Evolutionary conservation across 2,888 invertebrate genomes (phyloP), one percentile per base, ranked within the genome.

Genomic region (Exocentrus adspersus): DNA sequence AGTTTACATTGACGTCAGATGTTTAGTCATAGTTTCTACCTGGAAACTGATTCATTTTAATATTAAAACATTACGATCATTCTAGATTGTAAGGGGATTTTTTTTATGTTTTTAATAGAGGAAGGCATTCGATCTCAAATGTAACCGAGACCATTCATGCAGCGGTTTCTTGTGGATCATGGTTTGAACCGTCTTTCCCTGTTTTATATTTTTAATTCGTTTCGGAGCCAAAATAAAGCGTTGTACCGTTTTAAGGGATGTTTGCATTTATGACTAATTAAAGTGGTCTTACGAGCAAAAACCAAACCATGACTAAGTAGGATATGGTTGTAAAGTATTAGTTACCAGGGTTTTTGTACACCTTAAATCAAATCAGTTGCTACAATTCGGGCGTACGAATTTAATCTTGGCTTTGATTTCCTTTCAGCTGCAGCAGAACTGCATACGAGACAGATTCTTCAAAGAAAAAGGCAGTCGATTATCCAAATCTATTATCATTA

Each of bases 1-100:
- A 24, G 61, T 59, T 62, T 54, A 57, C 60, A 56, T 59, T 53
- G 61, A 64, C 67, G 64, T 67, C 67, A 67, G 16, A 20, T 64
- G 59, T 67, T 67, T 60, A 62, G 48, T 54, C 53, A 53, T 60
- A 53, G 48, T 48, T 60, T 51, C 41, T 59, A 41, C 45, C 58
- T 30, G 46, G 61, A 65, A 64, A 61, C 45, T 63, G 53, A 61
- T 54, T 59, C 43, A 51, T 21, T 52, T 56, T 59, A 65, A 30
- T 48, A 42, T 60, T 59, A 30, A 52, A 19, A n/a, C n/a, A n/a
- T n/a, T n/a, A n/a, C n/a, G n/a, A n/a, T n/a, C n/a, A n/a, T n/a
- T n/a, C n/a, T n/a, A n/a, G n/a, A n/a, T n/a, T n/a, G n/a, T n/a
- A n/a, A n/a, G n/a, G n/a, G n/a, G n/a, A n/a, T n/a, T n/a, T n/a